A percentile compares a stretch with the other conserved stretches of the same genome.
phyloP scores from a whole-genome alignment of 2,888 invertebrate species.

The Caenorhabditis panamensis region DNA sequence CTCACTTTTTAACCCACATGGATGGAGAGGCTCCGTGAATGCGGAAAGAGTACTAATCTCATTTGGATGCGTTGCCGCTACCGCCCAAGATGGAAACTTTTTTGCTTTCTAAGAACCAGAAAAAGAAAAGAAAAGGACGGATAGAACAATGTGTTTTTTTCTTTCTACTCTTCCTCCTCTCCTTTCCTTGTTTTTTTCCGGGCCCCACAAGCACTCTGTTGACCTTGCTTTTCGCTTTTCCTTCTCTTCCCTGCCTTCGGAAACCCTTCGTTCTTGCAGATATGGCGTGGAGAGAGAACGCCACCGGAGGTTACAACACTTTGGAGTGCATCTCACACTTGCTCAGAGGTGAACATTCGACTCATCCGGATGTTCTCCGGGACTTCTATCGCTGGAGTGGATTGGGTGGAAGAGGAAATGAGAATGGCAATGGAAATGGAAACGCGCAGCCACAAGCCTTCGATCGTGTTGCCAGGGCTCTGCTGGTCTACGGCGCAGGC shows the following conservation, averaged over 20 bases:
- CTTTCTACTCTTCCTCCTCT: no score
- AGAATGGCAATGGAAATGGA: no score
- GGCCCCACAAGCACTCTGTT: no score
- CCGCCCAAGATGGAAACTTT: background rate
- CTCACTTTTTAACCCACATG: constrained; percentile 12
- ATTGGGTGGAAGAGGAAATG: no score
- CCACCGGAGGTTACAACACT: background rate
- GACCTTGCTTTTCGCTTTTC: background rate
- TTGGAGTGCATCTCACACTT: constrained; percentile 18
- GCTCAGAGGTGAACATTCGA: background rate
- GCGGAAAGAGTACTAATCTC: constrained; percentile 15
- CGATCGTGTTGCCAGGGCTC: no score
- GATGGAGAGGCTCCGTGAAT: background rate
- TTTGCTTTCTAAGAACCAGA: background rate
- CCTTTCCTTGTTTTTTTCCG: background rate
- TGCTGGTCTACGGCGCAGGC: no score
- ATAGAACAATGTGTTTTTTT: constrained; percentile 6
- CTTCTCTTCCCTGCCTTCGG: background rate
- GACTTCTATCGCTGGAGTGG: no score
- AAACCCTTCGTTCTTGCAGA: constrained; percentile 14
- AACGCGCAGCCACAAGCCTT: no score
- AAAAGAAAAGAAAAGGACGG: background rate
- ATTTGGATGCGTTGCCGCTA: constrained; percentile 7
- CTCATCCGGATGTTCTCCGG: background rate
- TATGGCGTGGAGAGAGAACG: constrained; percentile 8